A percentile compares a stretch with the other conserved stretches of the same genome.
Conservation (phyloP, 1,140 invertebrate genomes). For the Latrodectus geometricus region DNA sequence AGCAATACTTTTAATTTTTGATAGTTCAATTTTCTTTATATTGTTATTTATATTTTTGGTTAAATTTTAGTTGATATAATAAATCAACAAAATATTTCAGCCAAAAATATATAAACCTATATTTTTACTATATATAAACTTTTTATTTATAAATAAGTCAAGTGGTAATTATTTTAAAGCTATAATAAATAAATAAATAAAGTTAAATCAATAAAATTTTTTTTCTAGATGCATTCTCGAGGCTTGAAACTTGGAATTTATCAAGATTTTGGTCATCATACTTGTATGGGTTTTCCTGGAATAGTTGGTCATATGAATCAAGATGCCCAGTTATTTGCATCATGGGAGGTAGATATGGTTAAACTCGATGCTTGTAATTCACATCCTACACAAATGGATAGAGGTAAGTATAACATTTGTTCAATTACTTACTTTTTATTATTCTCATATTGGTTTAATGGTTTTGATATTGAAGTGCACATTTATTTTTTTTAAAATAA, state of each 20-base stretch:
- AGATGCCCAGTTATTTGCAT: constrained; percentile 93
- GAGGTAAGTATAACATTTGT: constrained; percentile 70
- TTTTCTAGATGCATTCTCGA: constrained; percentile 79
- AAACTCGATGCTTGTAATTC: constrained; percentile 97
- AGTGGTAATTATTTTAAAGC: too few species aligned
- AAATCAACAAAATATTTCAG: too few species aligned
- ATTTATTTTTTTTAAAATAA: too few species aligned
- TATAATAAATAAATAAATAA: too few species aligned
- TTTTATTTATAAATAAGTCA: too few species aligned
- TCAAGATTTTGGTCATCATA: constrained; percentile 95
- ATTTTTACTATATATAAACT: too few species aligned
- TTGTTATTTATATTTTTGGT: too few species aligned
- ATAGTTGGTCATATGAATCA: constrained; percentile 85
- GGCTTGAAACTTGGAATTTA: constrained; percentile 97
- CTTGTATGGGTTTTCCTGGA: constrained; percentile 93
- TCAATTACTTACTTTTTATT: neutral
- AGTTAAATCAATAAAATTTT: neutral
- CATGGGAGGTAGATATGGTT: constrained; percentile 96
- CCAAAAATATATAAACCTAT: too few species aligned
- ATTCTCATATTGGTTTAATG: neutral
- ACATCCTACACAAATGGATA: constrained; percentile 83
- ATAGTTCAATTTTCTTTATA: too few species aligned
- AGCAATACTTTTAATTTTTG: too few species aligned
- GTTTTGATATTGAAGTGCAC: too few species aligned
- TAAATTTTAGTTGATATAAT: too few species aligned